Evolutionary conservation across 1,140 invertebrate species (phyloP), one percentile per base, ranked within the genome.

Genomic region (Atta colombica): DNA sequence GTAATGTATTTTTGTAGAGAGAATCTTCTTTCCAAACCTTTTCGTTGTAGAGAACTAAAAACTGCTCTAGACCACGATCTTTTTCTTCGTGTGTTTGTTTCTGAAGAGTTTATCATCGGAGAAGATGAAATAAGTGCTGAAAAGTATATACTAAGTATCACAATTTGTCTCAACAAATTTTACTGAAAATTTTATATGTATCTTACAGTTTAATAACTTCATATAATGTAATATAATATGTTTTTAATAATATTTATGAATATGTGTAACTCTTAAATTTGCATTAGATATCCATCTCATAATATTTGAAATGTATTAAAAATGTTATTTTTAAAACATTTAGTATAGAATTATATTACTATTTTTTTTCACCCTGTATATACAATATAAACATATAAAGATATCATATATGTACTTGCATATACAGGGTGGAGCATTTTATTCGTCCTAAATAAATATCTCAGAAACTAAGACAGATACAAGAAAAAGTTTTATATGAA

Each of bases 1-100:
- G 98, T 98, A 86, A 99, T 99, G 93, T 99, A 99, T 93, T 99
- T 99, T 94, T 99, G 98, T 90, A 99, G 96, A 89, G 98, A 98
- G 93, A 99, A 99, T 89, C 98, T 94, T 87, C 98, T 97, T 94
- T 99, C 98, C 49, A 99, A 95, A 2, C 98, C 98, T 95, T 99
- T 98, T 31, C 98, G 94, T 93, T 99, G 98, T 2, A 98, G 95
- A 89, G 98, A 98, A 86, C 98, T 99, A 94, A 99, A 99, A 0
- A 99, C 99, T 0, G 99, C 99, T 87, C 99, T 96, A 0, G 98
- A 99, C 98, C 98, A 99, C 0, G 98, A 98, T 35, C 98, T 96
- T 92, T 99, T 99, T 85, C 98, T 95, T 92, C 98, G 98, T 49
- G 94, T 95, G 3, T 87, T 89, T 18, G 91, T 90, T 68, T 93